Evolutionary conservation across 2,888 invertebrate species (phyloP), one percentile per base, ranked within the genome.

Genomic region (Watsonalla binaria): DNA sequence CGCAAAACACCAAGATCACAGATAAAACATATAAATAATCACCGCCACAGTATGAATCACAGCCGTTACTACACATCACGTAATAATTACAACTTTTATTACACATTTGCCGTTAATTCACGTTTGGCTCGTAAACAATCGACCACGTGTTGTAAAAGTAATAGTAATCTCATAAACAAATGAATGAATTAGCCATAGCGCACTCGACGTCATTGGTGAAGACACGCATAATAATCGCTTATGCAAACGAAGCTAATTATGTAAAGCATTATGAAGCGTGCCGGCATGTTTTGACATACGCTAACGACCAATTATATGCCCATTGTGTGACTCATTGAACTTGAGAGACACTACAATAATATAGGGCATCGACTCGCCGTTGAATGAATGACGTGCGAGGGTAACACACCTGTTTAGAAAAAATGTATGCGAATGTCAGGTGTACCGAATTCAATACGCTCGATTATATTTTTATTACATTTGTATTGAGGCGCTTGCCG

Each of bases 181-280:
- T 78, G 87, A 87, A 86, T 86, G 86, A 83, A 85, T 87, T 85
- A 79, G 76, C 86, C 79, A 85, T 81, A 82, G 80, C 78, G 74
- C 74, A 61, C 63, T 65, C 73, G 67, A 78, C 86, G 84, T 85
- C 87, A 86, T 72, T 77, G 68, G 66, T 77, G 81, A 84, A 86
- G 84, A 85, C 86, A 88, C 84, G 86, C 88, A 85, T 88, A 82
- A 85, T 88, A 84, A 90, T 86, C 81, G 78, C 78, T 85, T 87
- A 90, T 87, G 88, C 88, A 84, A 89, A 90, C 86, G 80, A 84
- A 64, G 65, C 81, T 83, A 87, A 88, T 90, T 90, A 89, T 90
- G 88, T 88, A 86, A 86, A 89, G 76, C 80, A 75, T 80, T 82
- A 84, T 82, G 84, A 82, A 75, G 78, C 72, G 72, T 64, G 74